Percentiles rank a stretch among this genome's conserved stretches.
phyloP scores from a whole-genome alignment of 1,140 invertebrate species.

The Leptinotarsa lineolata region DNA sequence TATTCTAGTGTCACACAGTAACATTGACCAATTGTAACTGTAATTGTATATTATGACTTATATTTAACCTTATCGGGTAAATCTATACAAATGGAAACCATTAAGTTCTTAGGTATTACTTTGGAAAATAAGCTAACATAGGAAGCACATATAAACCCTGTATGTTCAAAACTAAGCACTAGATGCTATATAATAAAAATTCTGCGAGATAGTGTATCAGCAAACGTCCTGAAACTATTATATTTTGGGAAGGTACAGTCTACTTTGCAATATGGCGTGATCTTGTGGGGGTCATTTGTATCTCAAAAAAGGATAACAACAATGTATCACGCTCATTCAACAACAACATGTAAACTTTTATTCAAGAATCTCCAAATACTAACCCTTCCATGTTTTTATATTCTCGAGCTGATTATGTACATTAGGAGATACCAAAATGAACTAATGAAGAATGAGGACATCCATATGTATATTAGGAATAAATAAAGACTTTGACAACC shows the following conservation, averaged over 20 bases:
- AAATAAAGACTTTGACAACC: too few relatives aligned
- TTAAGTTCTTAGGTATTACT: slow-evolving; percentile 14
- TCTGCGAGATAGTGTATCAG: slow-evolving; percentile 13
- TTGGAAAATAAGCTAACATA: slow-evolving; percentile 11
- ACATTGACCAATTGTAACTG: slow-evolving; percentile 4
- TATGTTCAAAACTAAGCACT: slow-evolving; percentile 16
- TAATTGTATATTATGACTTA: slow-evolving; percentile 9
- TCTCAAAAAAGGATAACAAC: slow-evolving; percentile 17
- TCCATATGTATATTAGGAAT: too few relatives aligned
- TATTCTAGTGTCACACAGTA: slow-evolving; percentile 15
- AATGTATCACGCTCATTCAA: slow-evolving; percentile 14
- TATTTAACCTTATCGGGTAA: slow-evolving; percentile 1
- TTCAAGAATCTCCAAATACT: slow-evolving; percentile 13
- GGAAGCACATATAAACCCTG: slow-evolving; percentile 9
- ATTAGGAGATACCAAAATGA: slow-evolving; percentile 12
- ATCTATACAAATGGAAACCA: slow-evolving; percentile 15
- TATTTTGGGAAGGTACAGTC: slow-evolving; percentile 7
- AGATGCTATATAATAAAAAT: slow-evolving; percentile 10
- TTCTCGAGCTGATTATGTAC: slow-evolving; percentile 14
- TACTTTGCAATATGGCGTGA: slow-evolving; percentile 11
- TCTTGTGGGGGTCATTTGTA: slow-evolving; percentile 11
- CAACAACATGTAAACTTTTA: slow-evolving; percentile 11
- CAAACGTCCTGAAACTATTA: slow-evolving; percentile 9
- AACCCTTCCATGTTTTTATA: slow-evolving; percentile 15
- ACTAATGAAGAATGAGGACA: slow-evolving; percentile 12